Conservation (phyloP, 2,113 vertebrate species). For the Peucedramus taeniatus region DNA sequence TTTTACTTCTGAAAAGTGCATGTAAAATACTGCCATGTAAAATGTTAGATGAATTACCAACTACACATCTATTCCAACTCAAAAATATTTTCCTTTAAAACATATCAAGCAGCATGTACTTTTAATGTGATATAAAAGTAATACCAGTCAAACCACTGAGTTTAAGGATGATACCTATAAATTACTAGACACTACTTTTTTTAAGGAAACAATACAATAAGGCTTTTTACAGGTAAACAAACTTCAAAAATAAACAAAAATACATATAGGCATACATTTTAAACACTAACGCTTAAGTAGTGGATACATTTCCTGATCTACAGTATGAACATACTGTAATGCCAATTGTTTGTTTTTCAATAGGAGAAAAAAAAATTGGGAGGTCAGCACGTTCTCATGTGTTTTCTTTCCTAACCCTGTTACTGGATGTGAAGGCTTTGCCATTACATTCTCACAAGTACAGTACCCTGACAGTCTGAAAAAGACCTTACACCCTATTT, state of each 20-base stretch:
- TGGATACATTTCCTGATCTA: conserved; percentile 37
- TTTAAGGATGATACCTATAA: conserved; percentile 48
- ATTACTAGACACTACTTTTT: conserved; percentile 33
- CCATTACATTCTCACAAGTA: not conserved
- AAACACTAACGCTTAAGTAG: conserved; percentile 25
- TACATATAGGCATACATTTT: conserved; percentile 54
- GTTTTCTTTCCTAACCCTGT: not conserved
- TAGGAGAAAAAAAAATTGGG: not conserved
- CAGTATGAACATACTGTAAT: conserved; percentile 17
- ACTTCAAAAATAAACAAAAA: conserved; percentile 63
- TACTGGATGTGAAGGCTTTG: not conserved
- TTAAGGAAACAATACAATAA: conserved; percentile 57
- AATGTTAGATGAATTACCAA: conserved; percentile 44
- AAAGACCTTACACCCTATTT: not conserved
- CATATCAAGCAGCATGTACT: conserved; percentile 62
- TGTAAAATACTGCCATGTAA: conserved; percentile 63
- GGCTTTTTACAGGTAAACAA: conserved; percentile 65
- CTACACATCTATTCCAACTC: conserved; percentile 46
- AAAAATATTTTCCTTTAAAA: conserved; percentile 65
- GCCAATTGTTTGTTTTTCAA: conserved; percentile 33
- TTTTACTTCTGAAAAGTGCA: conserved; percentile 60
- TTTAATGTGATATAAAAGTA: conserved; percentile 63
- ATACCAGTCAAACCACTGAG: conserved; percentile 52
- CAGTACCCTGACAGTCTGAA: conserved; percentile 12
- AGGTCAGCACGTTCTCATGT: conserved; percentile 4